Conservation (phyloP, 2,888 invertebrate genomes). For the Patella caerulea region DNA sequence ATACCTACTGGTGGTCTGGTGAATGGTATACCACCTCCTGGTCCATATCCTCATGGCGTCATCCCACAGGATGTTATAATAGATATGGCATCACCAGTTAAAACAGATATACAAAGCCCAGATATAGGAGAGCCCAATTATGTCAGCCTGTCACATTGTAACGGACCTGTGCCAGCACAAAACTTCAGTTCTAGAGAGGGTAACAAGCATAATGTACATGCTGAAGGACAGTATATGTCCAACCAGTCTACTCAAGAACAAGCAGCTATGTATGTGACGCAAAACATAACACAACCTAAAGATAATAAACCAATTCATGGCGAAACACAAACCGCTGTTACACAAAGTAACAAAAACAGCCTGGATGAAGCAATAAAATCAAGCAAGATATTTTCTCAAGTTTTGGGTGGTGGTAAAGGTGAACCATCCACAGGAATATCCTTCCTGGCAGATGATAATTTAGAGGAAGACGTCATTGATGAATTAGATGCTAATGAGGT, state of each 20-base stretch:
- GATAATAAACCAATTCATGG: too few species aligned
- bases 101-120: not conserved
- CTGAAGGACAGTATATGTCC: too few species aligned
- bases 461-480: not conserved
- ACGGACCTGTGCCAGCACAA: too few species aligned
- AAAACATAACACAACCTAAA: too few species aligned
- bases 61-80: not conserved
- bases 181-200: too few species aligned
- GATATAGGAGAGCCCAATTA: too few species aligned
- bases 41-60: not conserved
- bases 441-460: not conserved
- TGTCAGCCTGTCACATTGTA: too few species aligned
- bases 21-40: not conserved
- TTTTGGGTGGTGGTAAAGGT: not conserved
- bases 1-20: not conserved
- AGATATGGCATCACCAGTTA: slow-evolving; percentile 2
- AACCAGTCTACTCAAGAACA: too few species aligned
- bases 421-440: not conserved
- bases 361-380: slow-evolving; percentile 4
- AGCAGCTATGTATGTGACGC: too few species aligned
- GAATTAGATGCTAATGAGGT: too few species aligned
- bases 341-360: not conserved
- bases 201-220: too few species aligned
- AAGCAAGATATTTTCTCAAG: not conserved
- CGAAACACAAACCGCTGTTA: too few species aligned